Evolutionary conservation across 1,140 invertebrate species (phyloP), one percentile per base, ranked within the genome.

Genomic region (Heterodera schachtii): DNA sequence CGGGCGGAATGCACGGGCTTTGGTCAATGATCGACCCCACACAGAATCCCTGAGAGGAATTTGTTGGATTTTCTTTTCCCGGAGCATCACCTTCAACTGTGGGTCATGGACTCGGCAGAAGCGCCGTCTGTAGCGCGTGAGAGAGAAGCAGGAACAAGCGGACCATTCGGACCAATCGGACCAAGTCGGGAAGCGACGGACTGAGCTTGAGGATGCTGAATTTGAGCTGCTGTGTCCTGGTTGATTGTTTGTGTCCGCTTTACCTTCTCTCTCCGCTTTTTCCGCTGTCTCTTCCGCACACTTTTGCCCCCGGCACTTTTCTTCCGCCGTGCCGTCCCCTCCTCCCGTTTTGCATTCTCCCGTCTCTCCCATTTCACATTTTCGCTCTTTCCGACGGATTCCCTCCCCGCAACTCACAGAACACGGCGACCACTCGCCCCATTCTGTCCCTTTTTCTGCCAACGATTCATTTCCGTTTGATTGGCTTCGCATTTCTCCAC

Each of bases 271-370:
- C 19, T 78, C 21, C 46, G 64, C 92, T 0, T 91, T 92, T 87
- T 94, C 94, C 87, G 19, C 80, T 13, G 41, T 21, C 7, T 81
- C 13, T 64, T 19, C 57, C 57, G 11, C 57, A 64, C 57, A 79
- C 43, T 19, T 16, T 41, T 81, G n/a, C 57, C 19, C 57, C 13
- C 52, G 52, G 74, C 83, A 84, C 41, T 76, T 43, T 11, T 84
- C 78, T 19, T 9, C 57, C 43, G 78, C 84, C 31, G 85, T 82
- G 47, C 64, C 67, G 47, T 87, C 64, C 13, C 82, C 44, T 19
- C 47, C 43, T 78, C 47, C 43, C 43, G n/a, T 47, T 82, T 52
- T 46, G 47, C 83, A 64, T n/a, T 19, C 57, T 11, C 57, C 16
- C 19, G 19, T 64, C 57, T 19, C 57, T 64, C 57, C 57, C 13